A percentile compares a stretch with the other conserved stretches of the same genome.
phyloP scores from a whole-genome alignment of 2,113 vertebrate genomes.

The Orycteropus afer region DNA sequence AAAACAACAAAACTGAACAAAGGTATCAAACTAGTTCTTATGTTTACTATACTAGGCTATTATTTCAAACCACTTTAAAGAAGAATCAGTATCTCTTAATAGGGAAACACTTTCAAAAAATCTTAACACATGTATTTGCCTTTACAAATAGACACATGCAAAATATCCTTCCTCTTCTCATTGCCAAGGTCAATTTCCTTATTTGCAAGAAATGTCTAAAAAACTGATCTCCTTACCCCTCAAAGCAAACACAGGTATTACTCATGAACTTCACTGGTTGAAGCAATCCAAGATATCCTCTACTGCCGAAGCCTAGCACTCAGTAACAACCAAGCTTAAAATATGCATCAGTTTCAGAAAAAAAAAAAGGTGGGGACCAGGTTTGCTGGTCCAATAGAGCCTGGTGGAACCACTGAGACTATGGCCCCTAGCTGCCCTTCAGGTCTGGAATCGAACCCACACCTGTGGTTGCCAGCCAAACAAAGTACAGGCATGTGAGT shows the following conservation, averaged over 20 bases:
- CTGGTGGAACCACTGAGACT: too few relatives aligned
- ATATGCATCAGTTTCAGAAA: not conserved
- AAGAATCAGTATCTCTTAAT: not conserved
- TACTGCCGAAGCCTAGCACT: not conserved
- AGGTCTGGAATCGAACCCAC: too few relatives aligned
- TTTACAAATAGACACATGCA: not conserved
- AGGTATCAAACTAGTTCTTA: not conserved
- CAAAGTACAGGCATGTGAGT: too few relatives aligned
- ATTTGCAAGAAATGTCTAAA: constrained; percentile 5
- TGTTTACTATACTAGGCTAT: not conserved
- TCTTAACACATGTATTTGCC: not conserved
- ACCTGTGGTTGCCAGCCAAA: too few relatives aligned
- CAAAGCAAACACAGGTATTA: not conserved
- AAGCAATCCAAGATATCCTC: not conserved
- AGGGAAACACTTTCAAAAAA: too few relatives aligned
- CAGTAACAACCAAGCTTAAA: constrained; percentile 7
- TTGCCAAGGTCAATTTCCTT: not conserved
- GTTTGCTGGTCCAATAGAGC: too few relatives aligned
- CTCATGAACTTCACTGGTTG: constrained; percentile 15
- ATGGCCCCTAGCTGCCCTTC: too few relatives aligned
- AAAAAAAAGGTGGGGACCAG: too few relatives aligned
- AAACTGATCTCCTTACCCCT: not conserved
- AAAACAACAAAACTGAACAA: constrained; percentile 10
- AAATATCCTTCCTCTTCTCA: not conserved
- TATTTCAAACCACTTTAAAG: constrained; percentile 9